phyloP scores from a whole-genome alignment of 2,888 invertebrate species.

The Danaus chrysippus region DNA sequence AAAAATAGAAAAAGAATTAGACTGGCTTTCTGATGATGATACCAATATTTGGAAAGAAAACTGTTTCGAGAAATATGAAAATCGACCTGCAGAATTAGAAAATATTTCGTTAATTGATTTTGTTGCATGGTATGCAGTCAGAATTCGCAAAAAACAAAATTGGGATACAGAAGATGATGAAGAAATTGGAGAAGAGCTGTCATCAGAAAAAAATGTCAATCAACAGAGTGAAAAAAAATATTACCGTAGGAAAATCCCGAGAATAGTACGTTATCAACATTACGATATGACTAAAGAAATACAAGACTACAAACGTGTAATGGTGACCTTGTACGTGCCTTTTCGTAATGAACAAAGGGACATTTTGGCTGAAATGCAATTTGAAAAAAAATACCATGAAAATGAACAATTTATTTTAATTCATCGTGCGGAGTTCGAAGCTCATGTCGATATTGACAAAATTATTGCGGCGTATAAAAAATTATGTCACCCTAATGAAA shows the following conservation, averaged over 20 bases:
- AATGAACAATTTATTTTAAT: constrained; percentile 38
- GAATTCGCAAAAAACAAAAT: constrained; percentile 22
- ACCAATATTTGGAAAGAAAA: constrained; percentile 42
- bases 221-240: constrained; percentile 20
- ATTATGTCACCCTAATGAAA: constrained; percentile 21
- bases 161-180: constrained; percentile 27
- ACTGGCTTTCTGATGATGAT: constrained; percentile 38
- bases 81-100: constrained; percentile 36
- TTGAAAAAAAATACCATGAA: constrained; percentile 37
- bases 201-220: constrained; percentile 35
- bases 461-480: constrained; percentile 19
- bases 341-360: constrained; percentile 42
- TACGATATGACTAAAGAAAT: constrained; percentile 39
- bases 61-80: constrained; percentile 45
- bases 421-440: constrained; percentile 19
- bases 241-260: constrained; percentile 20
- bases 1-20: constrained; percentile 36
- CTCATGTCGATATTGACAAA: constrained; percentile 22
- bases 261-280: constrained; percentile 36
- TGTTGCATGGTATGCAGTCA: constrained; percentile 38
- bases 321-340: constrained; percentile 40
- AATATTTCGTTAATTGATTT: constrained; percentile 43
- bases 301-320: constrained; percentile 41
- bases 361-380: constrained; percentile 40
- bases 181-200: constrained; percentile 25